Evolutionary conservation across 2,888 invertebrate species (phyloP), one percentile per base, ranked within the genome.

Genomic region (Ellobium chinense): DNA sequence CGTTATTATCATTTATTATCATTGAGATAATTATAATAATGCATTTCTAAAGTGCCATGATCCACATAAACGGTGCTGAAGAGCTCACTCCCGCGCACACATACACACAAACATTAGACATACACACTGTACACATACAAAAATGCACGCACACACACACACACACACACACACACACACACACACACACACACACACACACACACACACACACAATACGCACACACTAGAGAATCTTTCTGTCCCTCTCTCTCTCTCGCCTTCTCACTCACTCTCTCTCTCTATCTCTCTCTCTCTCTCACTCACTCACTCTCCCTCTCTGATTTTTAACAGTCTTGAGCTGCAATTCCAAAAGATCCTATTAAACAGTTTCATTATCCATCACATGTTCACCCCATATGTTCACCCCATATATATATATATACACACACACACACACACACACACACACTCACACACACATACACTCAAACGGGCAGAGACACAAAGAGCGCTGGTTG

Each of bases 371-470:
- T 18, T 12, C 46, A 12, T 18, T 12, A 46, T 46, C 46, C n/a
- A 39, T 70, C 9, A 46, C 14, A 12, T 18, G 18, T 18, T 46
- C 46, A 46, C 46, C 18, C 46, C 46, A 7, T 46, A 7, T 46
- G 9, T 46, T 46, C 46, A 7, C 46, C 46, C 46, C 46, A 46
- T 12, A 46, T 12, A 46, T 18, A 46, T 46, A 18, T 46, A 46
- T 18, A 12, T 46, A 46, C 46, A 12, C 46, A 46, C 46, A 46
- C 46, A 46, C 46, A 65, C 65, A 29, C 65, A 65, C 65, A 29
- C 65, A 65, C 65, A 29, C 65, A 65, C 65, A 29, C 65, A 65
- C 65, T 29, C 65, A 65, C 65, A 29, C 65, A 65, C 65, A 29
- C 65, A 65, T 31, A 29, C 65, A 21, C n/a, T 27, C n/a, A 21